A percentile compares a stretch with the other conserved stretches of the same genome.
Evolutionary conservation across 2,797 vertebrate genomes (phyloP).

Genomic region (Lutjanus campechanus): DNA sequence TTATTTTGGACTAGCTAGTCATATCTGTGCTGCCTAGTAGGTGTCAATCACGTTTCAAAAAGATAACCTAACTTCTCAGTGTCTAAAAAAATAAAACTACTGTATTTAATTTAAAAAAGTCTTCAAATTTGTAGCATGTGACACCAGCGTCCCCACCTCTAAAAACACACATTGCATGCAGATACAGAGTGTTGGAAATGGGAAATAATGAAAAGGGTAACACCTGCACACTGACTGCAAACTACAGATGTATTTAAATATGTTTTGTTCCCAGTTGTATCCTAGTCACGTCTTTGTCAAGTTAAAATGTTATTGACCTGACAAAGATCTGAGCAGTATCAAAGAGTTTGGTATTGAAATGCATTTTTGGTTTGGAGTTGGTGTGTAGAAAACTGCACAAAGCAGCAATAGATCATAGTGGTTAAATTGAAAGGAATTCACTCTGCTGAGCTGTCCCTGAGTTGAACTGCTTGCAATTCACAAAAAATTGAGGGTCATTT

Average conservation of each 20-base stretch:
- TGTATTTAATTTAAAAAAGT: no score
- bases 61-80: no score
- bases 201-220: background rate
- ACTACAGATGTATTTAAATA: background rate
- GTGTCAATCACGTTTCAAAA: no score
- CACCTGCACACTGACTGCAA: background rate
- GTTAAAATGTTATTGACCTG: background rate
- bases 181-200: background rate
- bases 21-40: no score
- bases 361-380: background rate
- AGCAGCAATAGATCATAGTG: background rate
- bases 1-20: no score
- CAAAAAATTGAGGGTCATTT: conserved; percentile 2
- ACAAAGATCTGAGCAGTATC: background rate
- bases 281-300: background rate
- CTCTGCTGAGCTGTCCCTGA: conserved; percentile 7
- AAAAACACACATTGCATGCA: background rate
- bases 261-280: background rate
- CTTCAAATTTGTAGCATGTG: no score
- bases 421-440: background rate
- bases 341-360: background rate
- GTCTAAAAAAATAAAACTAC: no score
- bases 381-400: background rate
- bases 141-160: no score
- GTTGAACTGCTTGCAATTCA: conserved; percentile 26